phyloP scores from a whole-genome alignment of 2,797 vertebrate genomes.

The Sarcoramphus papa region DNA sequence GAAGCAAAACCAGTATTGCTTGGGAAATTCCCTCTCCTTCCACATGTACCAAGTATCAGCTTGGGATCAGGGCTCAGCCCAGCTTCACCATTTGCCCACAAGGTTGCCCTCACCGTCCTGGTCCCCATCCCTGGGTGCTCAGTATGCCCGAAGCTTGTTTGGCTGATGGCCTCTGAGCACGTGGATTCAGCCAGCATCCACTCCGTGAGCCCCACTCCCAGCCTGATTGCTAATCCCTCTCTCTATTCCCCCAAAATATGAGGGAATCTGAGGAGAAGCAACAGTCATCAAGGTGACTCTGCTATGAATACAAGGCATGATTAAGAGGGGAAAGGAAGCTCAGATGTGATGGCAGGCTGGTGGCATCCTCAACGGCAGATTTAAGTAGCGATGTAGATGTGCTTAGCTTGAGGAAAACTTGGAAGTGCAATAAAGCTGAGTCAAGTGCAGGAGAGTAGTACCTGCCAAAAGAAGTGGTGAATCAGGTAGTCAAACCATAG shows the following conservation, averaged over 20 bases:
- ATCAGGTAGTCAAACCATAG: neutral
- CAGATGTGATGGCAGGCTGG: neutral
- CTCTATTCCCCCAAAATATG: neutral
- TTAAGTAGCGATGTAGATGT: neutral
- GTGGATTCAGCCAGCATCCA: neutral
- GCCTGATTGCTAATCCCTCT: neutral
- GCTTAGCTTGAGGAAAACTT: constrained; percentile 9
- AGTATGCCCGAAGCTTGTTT: neutral
- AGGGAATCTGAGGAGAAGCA: neutral
- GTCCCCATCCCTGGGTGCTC: neutral
- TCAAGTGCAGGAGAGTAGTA: constrained; percentile 21
- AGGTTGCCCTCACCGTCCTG: neutral
- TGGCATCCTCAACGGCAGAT: neutral
- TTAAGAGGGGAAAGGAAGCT: neutral
- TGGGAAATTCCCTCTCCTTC: neutral
- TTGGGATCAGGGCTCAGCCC: neutral
- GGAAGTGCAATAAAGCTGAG: neutral
- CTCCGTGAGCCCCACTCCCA: neutral
- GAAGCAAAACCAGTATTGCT: neutral
- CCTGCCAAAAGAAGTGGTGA: constrained; percentile 1
- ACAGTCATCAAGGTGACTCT: neutral
- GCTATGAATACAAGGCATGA: neutral
- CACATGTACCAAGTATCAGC: neutral
- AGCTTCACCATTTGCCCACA: neutral
- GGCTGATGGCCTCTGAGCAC: neutral